A percentile compares a stretch with the other conserved stretches of the same genome.
These are phyloP conservation scores for Anoplopoma fimbria DNA, from an alignment of 2,113 vertebrate species.

Conservation along the genomic window DNA sequence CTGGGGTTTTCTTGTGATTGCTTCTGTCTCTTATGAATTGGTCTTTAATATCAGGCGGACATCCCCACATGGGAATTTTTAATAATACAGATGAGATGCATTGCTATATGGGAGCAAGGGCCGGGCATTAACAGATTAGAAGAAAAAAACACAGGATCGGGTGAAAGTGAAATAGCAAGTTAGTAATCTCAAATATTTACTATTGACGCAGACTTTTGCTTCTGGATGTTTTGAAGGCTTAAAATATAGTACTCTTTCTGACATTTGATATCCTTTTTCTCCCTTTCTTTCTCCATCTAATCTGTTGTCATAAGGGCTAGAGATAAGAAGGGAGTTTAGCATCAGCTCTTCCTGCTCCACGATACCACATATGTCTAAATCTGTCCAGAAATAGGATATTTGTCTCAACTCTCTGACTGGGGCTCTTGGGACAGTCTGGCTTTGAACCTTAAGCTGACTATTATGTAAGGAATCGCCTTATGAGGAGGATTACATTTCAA, in stretches of 20 bases:
- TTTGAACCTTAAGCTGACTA: conserved; percentile 45
- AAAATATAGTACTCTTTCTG: background rate
- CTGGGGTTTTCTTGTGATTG: too few species aligned
- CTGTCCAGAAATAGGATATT: conserved; percentile 36
- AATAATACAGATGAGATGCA: background rate
- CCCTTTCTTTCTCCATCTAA: conserved; percentile 43
- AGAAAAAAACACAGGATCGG: background rate
- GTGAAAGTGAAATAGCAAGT: conserved; percentile 24
- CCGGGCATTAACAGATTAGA: background rate
- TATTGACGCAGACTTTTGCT: conserved; percentile 8
- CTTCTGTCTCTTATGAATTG: background rate
- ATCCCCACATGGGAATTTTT: background rate
- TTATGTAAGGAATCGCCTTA: conserved; percentile 46
- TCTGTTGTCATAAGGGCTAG: conserved; percentile 41
- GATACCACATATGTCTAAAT: conserved; percentile 57
- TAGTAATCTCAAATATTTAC: background rate
- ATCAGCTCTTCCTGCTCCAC: conserved; percentile 27
- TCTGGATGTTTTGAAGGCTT: background rate
- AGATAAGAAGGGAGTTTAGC: conserved; percentile 51
- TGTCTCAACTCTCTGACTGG: conserved; percentile 39
- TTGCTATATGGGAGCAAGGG: background rate
- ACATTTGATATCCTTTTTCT: conserved; percentile 17
- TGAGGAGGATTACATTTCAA: conserved; percentile 46
- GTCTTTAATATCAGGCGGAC: background rate
- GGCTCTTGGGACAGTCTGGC: conserved; percentile 23